Conservation (phyloP, 2,888 invertebrate genomes). For the Uloborus plumipes region DNA sequence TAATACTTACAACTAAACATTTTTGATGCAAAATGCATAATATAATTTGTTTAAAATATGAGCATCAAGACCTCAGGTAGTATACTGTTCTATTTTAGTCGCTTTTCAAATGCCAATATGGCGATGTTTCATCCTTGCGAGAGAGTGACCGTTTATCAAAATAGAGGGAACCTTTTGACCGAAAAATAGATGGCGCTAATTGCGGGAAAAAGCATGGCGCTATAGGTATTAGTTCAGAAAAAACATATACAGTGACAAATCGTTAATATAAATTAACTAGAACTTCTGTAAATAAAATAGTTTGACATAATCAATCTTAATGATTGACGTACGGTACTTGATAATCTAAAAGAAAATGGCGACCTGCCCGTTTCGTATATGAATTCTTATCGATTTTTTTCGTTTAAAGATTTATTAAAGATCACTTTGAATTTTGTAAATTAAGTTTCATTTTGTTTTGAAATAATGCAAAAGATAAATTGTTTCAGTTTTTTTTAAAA, state of each 20-base stretch:
- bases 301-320: neutral
- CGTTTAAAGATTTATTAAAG: too few relatives aligned
- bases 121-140: conserved; percentile 20
- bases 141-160: conserved; percentile 38
- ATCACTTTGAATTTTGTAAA: too few relatives aligned
- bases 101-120: conserved; percentile 29
- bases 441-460: neutral
- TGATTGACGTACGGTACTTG: neutral
- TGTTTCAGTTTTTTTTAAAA: neutral
- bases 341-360: conserved; percentile 16
- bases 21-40: too few relatives aligned
- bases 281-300: too few relatives aligned
- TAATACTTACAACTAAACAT: too few relatives aligned
- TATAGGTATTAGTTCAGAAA: neutral
- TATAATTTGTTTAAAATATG: too few relatives aligned
- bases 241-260: neutral
- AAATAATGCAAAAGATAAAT: neutral
- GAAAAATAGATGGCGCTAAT: conserved; percentile 65
- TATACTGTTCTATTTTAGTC: neutral
- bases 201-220: conserved; percentile 61
- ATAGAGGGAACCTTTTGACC: conserved; percentile 25
- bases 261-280: neutral
- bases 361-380: conserved; percentile 1
- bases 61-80: too few relatives aligned
- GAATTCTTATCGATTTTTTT: conserved; percentile 33